Base-by-base conservation (phyloP, 64 coral and sea anemone species). In the Exaiptasia diaphana region DNA sequence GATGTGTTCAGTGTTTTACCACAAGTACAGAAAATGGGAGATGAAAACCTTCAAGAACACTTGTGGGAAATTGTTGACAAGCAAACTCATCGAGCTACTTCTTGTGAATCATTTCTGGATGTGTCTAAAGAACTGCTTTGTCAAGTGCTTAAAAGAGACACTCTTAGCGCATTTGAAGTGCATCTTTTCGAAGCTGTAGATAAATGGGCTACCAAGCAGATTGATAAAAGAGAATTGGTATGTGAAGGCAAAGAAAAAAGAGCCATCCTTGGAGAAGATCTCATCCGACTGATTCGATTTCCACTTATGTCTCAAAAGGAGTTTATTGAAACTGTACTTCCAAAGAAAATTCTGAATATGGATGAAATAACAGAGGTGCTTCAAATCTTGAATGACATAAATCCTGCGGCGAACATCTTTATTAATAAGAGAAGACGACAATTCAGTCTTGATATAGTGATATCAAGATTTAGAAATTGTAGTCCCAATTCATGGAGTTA, bases 41-140 rank as follows among this genome's bases (percentile, higher is more conserved):
- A 87, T n/a, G 40, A 79, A 1, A 41, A 78, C 26, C 38, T 78
- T 7, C 26, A 64, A n/a, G 25, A 49, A 12, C 61, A 52, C 34
- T 87, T 60, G 24, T 87, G 85, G 85, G n/a, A 40, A 15, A 31
- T 87, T 38, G 42, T 87, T 20, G 73, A 69, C 17, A 68, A 38
- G 18, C 32, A 79, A 34, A 52, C 85, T 25, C 71, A 43, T 22
- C 71, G 37, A 25, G 46, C 67, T n/a, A 10, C 79, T 45, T 14
- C 37, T 4, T 87, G 44, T 4, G 56, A 79, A 21, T 31, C 42
- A 34, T 87, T 87, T 42, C 35, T 69, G 17, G 17, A 38, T 2
- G 38, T 78, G 32, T 70, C 71, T 8, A 58, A 49, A 22, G 17
- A 41, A 28, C 22, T 87, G 13, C 43, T 87, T 30, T 33, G 73